Evolutionary conservation across 2,888 invertebrate species (phyloP).

Genomic region (Heliconius hortense): DNA sequence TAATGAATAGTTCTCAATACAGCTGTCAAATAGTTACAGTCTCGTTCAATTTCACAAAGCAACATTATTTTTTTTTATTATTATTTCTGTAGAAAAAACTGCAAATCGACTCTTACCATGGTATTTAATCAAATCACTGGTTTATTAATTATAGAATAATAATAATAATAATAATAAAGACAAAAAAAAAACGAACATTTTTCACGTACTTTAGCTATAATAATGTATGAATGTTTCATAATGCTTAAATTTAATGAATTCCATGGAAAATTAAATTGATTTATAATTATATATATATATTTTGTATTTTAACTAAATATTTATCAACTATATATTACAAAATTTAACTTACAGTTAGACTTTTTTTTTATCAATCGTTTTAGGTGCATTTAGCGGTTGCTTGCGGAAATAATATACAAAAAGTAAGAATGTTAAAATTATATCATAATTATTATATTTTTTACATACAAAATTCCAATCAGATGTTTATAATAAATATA

Average conservation of each 20-base stretch:
- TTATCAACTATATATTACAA: constrained; percentile 82
- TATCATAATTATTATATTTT: constrained; percentile 18
- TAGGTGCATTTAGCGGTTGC: constrained; percentile 61
- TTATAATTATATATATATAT: constrained; percentile 78
- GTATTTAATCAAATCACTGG: constrained; percentile 63
- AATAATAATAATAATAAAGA: not conserved
- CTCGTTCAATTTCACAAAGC: constrained; percentile 65
- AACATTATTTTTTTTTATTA: constrained; percentile 45
- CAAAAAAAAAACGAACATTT: not conserved
- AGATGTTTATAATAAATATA: constrained; percentile 15
- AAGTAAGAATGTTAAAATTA: constrained; percentile 17
- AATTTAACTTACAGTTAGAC: constrained; percentile 74
- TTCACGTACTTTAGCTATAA: constrained; percentile 37
- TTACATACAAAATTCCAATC: constrained; percentile 29
- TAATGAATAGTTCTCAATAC: constrained; percentile 81
- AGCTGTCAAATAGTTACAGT: constrained; percentile 74
- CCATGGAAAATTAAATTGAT: constrained; percentile 82
- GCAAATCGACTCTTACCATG: constrained; percentile 61
- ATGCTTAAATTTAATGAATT: constrained; percentile 77
- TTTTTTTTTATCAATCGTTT: constrained; percentile 77
- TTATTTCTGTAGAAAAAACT: constrained; percentile 64
- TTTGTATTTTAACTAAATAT: constrained; percentile 81
- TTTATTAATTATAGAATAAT: constrained; percentile 31
- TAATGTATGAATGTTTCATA: constrained; percentile 45
- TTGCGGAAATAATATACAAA: constrained; percentile 45